Base-by-base conservation (phyloP, 2,888 invertebrate genomes). In the Drepana falcataria region DNA sequence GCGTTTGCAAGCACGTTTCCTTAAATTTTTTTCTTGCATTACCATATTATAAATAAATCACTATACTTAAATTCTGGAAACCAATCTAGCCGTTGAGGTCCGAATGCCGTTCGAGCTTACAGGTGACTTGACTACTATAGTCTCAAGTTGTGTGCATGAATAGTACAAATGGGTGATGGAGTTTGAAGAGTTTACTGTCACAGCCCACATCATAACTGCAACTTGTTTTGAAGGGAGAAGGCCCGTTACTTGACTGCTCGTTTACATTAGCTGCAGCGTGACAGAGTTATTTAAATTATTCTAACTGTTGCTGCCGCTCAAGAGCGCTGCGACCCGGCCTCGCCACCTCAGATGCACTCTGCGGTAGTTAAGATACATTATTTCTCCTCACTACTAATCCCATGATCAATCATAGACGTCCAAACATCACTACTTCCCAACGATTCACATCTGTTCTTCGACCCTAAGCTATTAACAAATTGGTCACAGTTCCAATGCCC, bases 201-300 rank as follows among this genome's bases (percentile, higher is more conserved):
- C 9, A 7, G 44, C 6, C 44, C 9, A 9, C 44, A 44, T 44
- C 9, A 9, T 37, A 5, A 37, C 4, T 37, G 59, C 61, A 59
- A 60, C 49, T 54, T 52, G 48, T 59, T 80, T 79, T 82, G 81
- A 87, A 87, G 86, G 88, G 84, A 83, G 72, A 66, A 53, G 73
- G 69, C 65, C 89, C 87, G 88, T 88, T 89, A 88, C 66, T 69
- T 72, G 67, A 7, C 40, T 74, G 65, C 78, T 75, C 70, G 73
- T 77, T 73, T 74, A 77, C 74, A 82, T 84, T 79, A 81, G 73
- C 70, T 59, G 65, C 75, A 74, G 73, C 85, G 78, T 84, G 82
- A 85, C 82, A 83, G 81, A 80, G 77, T 79, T 83, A 85, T 86
- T 87, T 86, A 83, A 85, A 85, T 85, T 78, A 73, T 73, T 79